Percentiles rank a stretch among this genome's conserved stretches.
phyloP scores from a whole-genome alignment of 2,113 vertebrate genomes.

The Siniperca knerii region DNA sequence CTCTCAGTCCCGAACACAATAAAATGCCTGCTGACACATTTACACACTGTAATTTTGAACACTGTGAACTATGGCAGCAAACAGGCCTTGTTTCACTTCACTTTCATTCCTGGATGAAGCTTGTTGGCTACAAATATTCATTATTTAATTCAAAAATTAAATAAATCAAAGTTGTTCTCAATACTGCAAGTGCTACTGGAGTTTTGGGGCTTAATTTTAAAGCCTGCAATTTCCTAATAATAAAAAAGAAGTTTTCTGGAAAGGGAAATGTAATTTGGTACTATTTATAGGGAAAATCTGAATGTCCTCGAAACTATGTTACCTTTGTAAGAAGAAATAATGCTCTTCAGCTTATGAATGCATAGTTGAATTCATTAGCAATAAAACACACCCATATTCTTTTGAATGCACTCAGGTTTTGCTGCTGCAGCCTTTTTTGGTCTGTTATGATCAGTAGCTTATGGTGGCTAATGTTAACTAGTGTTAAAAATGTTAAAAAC shows the following conservation, averaged over 20 bases:
- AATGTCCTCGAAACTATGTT: background rate
- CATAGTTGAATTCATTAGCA: background rate
- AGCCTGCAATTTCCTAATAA: no score
- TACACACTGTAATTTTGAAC: background rate
- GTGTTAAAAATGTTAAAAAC: no score
- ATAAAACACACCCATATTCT: background rate
- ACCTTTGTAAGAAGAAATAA: background rate
- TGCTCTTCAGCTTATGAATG: background rate
- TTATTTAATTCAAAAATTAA: background rate
- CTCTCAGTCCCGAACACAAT: slow-evolving; percentile 16
- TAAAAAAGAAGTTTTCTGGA: background rate
- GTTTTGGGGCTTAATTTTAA: no score
- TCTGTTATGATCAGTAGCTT: background rate
- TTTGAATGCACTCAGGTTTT: background rate
- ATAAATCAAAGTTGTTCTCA: background rate
- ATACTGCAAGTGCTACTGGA: background rate
- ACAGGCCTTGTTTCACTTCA: slow-evolving; percentile 25
- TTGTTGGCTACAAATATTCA: background rate
- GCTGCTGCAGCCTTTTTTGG: background rate
- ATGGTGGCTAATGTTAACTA: background rate
- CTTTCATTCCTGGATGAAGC: slow-evolving; percentile 2
- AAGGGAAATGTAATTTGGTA: background rate
- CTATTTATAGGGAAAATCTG: background rate
- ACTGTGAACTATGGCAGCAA: slow-evolving; percentile 25
- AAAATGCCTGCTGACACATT: slow-evolving; percentile 33